These are phyloP conservation scores for Cheumatopsyche charites DNA, from an alignment of 1,140 invertebrate genomes.

Conservation along the genomic window DNA sequence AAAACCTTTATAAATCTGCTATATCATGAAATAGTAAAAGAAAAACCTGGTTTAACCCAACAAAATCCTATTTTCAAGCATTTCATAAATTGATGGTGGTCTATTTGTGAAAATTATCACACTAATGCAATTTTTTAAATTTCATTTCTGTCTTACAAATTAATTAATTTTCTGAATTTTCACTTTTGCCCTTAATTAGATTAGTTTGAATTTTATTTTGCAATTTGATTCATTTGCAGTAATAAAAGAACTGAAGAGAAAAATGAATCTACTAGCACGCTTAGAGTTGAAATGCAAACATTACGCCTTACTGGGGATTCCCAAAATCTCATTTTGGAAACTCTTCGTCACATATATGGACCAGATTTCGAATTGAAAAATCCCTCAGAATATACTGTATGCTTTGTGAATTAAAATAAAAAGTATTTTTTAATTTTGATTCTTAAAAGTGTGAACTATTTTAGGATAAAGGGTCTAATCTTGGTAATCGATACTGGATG, in stretches of 20 bases:
- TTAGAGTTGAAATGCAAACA: slow-evolving; percentile 76
- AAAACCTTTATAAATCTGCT: no score
- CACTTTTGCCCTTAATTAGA: no score
- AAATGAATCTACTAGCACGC: slow-evolving; percentile 55
- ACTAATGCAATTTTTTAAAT: no score
- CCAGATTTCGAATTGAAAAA: slow-evolving; percentile 65
- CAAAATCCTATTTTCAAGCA: no score
- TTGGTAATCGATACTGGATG: slow-evolving; percentile 74
- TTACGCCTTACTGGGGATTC: slow-evolving; percentile 68
- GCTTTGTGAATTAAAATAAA: neutral
- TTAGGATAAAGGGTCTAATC: slow-evolving; percentile 68
- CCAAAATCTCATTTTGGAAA: slow-evolving; percentile 72
- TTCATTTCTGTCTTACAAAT: no score
- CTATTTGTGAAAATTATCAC: no score
- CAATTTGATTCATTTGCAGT: slow-evolving; percentile 18
- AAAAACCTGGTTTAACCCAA: no score
- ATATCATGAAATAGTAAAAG: no score
- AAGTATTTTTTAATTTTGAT: neutral
- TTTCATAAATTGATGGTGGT: no score
- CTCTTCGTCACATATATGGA: slow-evolving; percentile 72
- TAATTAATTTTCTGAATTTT: no score
- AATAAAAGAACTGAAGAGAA: slow-evolving; percentile 57
- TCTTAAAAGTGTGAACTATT: slow-evolving; percentile 41
- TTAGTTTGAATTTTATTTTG: no score
- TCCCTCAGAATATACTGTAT: slow-evolving; percentile 62